Evolutionary conservation across 64 coral and sea anemone genomes (phyloP), one percentile per base, ranked within the genome.

Genomic region (Exaiptasia diaphana): DNA sequence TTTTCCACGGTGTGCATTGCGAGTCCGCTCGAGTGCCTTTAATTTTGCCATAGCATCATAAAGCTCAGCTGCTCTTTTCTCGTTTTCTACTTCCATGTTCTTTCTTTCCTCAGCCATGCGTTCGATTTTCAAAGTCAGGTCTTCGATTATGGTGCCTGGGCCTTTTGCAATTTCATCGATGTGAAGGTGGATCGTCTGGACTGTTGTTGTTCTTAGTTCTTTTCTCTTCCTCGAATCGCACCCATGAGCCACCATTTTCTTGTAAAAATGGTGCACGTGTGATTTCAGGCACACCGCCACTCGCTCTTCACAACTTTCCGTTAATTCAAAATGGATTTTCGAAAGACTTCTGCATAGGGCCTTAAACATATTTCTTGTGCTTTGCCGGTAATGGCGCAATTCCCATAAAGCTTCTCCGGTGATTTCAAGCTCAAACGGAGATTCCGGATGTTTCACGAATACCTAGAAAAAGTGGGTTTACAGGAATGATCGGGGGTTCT

Each of bases 401-500:
- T 62, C 26, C 61, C 61, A 82, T 48, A 82, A 65, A 9, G 68
- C 64, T 12, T 71, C 60, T 0, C 41, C 50, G 20, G 15, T 68
- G 27, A 82, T 50, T 37, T 71, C 62, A 22, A 82, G 18, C 23
- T 52, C 40, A 36, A 69, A 82, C n/a, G 52, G n/a, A 54, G 31
- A 21, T 27, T 82, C 31, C 25, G 23, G 30, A 65, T 3, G 61
- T 29, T 14, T 31, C 15, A 35, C 33, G 39, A 63, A 67, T 50
- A 21, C 10, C 65, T 41, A 81, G 23, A 25, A 44, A 63, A 38
- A 45, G 58, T 41, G 67, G 79, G 46, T 67, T 28, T 40, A 65
- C 38, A 50, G 63, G 43, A 22, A 67, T 32, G 79, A 69, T 48
- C 41, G 78, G 79, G 62, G 60, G 61, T 50, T 69, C 41, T 81